Evolutionary conservation across 1,140 invertebrate genomes (phyloP).

Genomic region (Nixonia krombeini): DNA sequence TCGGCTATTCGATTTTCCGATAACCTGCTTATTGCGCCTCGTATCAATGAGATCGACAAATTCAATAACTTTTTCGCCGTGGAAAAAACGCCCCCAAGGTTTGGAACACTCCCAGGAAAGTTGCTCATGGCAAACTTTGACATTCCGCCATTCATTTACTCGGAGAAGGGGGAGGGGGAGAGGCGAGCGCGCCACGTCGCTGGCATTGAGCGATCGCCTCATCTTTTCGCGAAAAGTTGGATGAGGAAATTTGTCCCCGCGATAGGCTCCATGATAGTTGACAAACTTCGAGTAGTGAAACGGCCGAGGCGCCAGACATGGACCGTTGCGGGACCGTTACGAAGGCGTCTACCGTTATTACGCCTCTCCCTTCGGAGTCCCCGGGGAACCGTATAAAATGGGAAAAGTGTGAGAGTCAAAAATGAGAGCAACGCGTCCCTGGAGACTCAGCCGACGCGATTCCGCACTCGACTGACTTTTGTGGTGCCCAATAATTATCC

Average conservation of each 20-base stretch:
- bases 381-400: constrained; percentile 1
- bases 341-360: constrained; percentile 31
- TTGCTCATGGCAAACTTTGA: constrained; percentile 57
- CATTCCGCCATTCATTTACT: constrained; percentile 66
- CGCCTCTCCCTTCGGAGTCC: constrained; percentile 28
- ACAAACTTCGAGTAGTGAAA: constrained; percentile 55
- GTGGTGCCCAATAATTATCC: too few species aligned
- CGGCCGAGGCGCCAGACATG: constrained; percentile 47
- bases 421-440: constrained; percentile 45
- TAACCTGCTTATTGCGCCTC: too few species aligned
- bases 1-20: neutral
- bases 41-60: neutral
- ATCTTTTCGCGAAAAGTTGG: constrained; percentile 69
- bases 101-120: too few species aligned
- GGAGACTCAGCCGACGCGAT: constrained; percentile 30
- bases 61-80: constrained; percentile 29
- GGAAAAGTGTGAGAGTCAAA: constrained; percentile 39
- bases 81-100: constrained; percentile 6
- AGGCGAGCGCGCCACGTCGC: constrained; percentile 16
- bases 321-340: constrained; percentile 46
- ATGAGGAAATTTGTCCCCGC: constrained; percentile 71
- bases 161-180: too few species aligned
- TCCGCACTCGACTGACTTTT: constrained; percentile 45
- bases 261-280: constrained; percentile 68
- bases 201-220: constrained; percentile 70